Conservation (phyloP, 1,140 invertebrate species). For the Drosophila orena region DNA sequence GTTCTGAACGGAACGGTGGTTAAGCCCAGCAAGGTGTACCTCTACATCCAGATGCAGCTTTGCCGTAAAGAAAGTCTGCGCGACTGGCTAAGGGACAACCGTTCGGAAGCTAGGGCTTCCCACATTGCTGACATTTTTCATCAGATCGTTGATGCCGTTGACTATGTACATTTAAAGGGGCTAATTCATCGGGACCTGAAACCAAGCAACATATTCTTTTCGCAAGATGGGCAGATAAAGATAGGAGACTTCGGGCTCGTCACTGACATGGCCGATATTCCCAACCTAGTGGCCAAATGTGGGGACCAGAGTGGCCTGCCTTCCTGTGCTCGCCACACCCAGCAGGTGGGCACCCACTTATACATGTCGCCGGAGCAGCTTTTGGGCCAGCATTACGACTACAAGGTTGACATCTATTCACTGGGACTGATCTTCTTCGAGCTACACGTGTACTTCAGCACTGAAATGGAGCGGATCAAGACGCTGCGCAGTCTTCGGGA, state of each 20-base stretch:
- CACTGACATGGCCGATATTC: slow-evolving; percentile 91
- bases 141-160: slow-evolving; percentile 97
- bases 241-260: slow-evolving; percentile 99
- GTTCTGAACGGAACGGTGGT: slow-evolving; percentile 33
- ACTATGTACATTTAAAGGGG: slow-evolving; percentile 96
- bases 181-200: slow-evolving; percentile 98
- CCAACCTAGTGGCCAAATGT: slow-evolving; percentile 83
- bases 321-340: slow-evolving; percentile 85
- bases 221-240: slow-evolving; percentile 95
- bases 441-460: slow-evolving; percentile 94
- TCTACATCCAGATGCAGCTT: slow-evolving; percentile 99
- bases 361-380: slow-evolving; percentile 99
- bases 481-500: slow-evolving; percentile 88
- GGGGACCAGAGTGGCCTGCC: slow-evolving; percentile 66
- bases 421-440: slow-evolving; percentile 97
- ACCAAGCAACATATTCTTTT: slow-evolving; percentile 98
- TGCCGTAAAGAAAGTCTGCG: slow-evolving; percentile 95
- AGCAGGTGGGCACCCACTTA: slow-evolving; percentile 92
- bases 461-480: slow-evolving; percentile 94
- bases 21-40: slow-evolving; percentile 87
- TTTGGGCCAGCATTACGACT: slow-evolving; percentile 91
- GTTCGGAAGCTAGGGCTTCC: slow-evolving; percentile 58
- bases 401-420: slow-evolving; percentile 98
- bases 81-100: slow-evolving; percentile 92
- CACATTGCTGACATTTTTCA: slow-evolving; percentile 92